Base-by-base conservation (phyloP, 2,888 invertebrate genomes). In the Epinotia nisella region DNA sequence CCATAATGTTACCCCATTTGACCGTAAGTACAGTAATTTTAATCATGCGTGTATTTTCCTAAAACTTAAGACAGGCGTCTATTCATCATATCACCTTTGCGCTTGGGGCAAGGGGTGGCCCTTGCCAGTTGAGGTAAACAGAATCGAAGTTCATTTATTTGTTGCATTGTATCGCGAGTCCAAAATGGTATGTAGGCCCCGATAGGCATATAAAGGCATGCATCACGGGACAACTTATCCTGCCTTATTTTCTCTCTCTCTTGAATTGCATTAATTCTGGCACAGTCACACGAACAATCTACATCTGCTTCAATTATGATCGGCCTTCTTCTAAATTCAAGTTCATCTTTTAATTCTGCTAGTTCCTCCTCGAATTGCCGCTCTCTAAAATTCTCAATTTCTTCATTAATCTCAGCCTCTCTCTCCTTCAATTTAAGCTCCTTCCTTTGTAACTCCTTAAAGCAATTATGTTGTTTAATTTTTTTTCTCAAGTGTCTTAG, bases 221-320 rank as follows among this genome's bases (percentile, higher is more conserved):
- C 66, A 5, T 66, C 39, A 5, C 11, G 55, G 10, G n/a, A 1
- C 21, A 56, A 21, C 21, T 41, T 56, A 5, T 41, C 21, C 24
- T 24, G 55, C 4, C 11, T 41, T 1, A 2, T 21, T n/a, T 3
- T 66, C 35, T 66, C 56, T 24, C 3, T 21, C 2, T 56, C 53
- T 53, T 55, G 55, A n/a, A 24, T 24, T 21, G n/a, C 39, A 17
- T 55, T 66, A n/a, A 41, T 55, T 66, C 2, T 21, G 11, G 66
- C 41, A 21, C 66, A 66, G n/a, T 66, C 66, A 41, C 66, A 66
- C n/a, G 55, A 55, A 21, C 66, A 66, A 56, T 56, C 66, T n/a
- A 17, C 21, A 24, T 39, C 1, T n/a, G 15, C 53, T 9, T 66
- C 66, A 41, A 55, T 19, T 21, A 17, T n/a, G 24, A 56, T 9